Evolutionary conservation across 1,140 invertebrate genomes (phyloP).

Genomic region (Steinernema feltiae): DNA sequence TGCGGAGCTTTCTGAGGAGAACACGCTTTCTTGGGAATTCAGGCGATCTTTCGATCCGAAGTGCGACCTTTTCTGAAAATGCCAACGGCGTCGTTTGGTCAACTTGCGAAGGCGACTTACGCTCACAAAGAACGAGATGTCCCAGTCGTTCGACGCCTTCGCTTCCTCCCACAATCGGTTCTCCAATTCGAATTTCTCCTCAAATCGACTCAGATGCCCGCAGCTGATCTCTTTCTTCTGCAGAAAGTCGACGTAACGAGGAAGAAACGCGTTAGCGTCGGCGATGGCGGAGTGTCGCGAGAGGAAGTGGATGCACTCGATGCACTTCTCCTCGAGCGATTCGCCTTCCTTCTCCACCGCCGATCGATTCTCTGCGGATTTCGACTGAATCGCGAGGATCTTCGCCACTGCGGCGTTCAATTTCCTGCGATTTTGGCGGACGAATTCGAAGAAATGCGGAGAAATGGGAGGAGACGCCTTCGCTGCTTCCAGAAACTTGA

Average conservation of each 20-base stretch:
- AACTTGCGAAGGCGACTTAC: background rate
- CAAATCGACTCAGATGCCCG: background rate
- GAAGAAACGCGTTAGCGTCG: background rate
- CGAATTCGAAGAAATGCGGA: background rate
- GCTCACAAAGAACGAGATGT: background rate
- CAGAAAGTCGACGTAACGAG: background rate
- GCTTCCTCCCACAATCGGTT: background rate
- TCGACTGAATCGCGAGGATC: background rate
- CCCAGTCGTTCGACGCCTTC: background rate
- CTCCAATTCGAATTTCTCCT: background rate
- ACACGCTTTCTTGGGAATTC: background rate
- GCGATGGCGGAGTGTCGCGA: background rate
- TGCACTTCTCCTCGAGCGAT: background rate
- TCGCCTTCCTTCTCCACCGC: background rate
- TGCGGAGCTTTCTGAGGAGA: too few species aligned
- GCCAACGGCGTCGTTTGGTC: too few species aligned
- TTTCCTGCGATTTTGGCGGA: background rate
- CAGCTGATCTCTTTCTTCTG: too few species aligned
- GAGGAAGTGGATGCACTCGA: background rate
- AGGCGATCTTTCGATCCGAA: background rate
- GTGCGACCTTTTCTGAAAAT: background rate
- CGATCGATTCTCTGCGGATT: background rate
- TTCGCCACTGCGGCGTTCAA: background rate
- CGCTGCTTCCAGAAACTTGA: background rate
- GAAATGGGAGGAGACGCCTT: background rate